Evolutionary conservation across 2,888 invertebrate genomes (phyloP).

Genomic region (Ichneumon xanthorius): DNA sequence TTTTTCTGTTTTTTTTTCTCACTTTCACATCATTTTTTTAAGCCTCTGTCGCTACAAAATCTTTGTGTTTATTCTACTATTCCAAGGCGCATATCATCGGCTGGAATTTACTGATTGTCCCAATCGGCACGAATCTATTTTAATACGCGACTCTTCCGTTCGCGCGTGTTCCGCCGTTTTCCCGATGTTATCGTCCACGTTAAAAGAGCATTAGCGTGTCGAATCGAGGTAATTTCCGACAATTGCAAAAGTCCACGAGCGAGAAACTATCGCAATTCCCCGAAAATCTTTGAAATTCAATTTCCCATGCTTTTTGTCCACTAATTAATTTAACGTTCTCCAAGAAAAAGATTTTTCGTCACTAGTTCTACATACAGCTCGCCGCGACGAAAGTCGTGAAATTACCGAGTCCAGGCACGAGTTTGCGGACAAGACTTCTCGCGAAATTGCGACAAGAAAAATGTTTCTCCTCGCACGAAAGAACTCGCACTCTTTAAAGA

Average conservation of each 20-base stretch:
- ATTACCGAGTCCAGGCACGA: background rate
- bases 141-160: background rate
- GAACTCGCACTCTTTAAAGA: background rate
- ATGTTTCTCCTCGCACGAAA: conserved; percentile 8
- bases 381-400: background rate
- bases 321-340: background rate
- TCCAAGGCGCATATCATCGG: background rate
- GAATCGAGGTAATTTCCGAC: background rate
- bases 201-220: background rate
- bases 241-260: background rate
- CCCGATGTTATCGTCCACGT: background rate
- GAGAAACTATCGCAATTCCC: background rate
- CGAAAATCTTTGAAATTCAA: background rate
- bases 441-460: background rate
- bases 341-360: background rate
- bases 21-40: background rate
- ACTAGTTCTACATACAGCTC: background rate
- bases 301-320: background rate
- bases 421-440: background rate
- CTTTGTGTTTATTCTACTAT: background rate
- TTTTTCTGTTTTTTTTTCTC: background rate
- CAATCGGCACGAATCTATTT: background rate
- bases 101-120: background rate
- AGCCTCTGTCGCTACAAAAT: background rate
- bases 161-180: background rate